Conservation (phyloP, 2,797 vertebrate genomes). For the Rachycentron canadum region DNA sequence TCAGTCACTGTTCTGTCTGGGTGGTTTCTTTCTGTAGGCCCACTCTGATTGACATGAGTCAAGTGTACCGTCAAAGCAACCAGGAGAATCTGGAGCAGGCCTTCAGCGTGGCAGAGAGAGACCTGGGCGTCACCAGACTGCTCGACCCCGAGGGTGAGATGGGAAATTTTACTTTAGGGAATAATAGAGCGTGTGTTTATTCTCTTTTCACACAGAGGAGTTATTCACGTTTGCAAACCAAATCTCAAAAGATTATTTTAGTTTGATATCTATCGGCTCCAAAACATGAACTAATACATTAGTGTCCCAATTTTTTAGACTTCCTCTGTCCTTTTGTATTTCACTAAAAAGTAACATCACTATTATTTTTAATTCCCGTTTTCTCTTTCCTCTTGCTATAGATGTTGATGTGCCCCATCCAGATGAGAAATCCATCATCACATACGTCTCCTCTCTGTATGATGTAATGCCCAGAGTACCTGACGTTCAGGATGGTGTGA, state of each 20-base stretch:
- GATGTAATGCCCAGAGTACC: slow-evolving; percentile 96
- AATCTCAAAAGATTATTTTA: background rate
- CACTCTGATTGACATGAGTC: slow-evolving; percentile 91
- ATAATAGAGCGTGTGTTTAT: too few species aligned
- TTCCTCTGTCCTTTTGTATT: too few species aligned
- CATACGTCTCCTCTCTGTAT: slow-evolving; percentile 95
- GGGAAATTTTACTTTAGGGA: background rate
- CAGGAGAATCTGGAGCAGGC: slow-evolving; percentile 97
- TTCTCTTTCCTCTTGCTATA: slow-evolving; percentile 48
- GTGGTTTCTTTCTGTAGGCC: slow-evolving; percentile 81
- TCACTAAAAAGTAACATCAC: background rate
- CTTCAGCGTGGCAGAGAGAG: slow-evolving; percentile 91
- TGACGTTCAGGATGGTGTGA: slow-evolving; percentile 89
- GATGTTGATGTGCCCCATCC: slow-evolving; percentile 96
- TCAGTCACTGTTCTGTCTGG: background rate
- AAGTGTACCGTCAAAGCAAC: slow-evolving; percentile 92
- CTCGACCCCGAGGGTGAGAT: slow-evolving; percentile 94
- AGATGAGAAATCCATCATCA: slow-evolving; percentile 97
- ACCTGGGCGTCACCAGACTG: slow-evolving; percentile 93
- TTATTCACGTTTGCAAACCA: background rate
- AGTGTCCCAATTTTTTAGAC: background rate
- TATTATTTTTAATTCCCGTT: background rate
- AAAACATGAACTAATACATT: background rate
- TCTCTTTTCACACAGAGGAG: too few species aligned
- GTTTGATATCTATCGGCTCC: too few species aligned